Conservation (phyloP, 2,888 invertebrate genomes). For the Machimus rusticus region DNA sequence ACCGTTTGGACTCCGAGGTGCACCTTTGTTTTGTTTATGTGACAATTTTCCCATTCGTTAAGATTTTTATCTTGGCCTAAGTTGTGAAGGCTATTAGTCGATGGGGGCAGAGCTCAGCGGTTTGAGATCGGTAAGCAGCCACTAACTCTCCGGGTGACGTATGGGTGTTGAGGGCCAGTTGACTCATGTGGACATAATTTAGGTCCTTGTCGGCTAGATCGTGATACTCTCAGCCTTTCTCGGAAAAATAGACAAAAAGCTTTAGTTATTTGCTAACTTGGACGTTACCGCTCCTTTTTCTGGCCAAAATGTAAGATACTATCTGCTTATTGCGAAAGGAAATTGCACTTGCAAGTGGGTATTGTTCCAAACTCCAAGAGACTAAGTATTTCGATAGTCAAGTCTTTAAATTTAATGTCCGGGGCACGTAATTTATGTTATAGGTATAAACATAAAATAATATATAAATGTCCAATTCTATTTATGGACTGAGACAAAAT, state of each 20-base stretch:
- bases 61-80: conserved; percentile 11
- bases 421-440: not conserved
- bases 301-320: not conserved
- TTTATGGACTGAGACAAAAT: not conserved
- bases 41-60: conserved; percentile 24
- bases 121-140: not conserved
- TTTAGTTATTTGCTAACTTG: not conserved
- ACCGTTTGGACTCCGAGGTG: not conserved
- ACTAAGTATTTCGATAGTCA: not conserved
- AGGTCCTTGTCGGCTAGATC: not conserved
- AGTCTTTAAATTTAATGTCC: not conserved
- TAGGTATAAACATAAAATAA: not conserved
- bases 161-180: not conserved
- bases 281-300: not conserved
- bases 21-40: not conserved
- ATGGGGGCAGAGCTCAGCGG: not conserved
- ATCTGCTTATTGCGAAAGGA: not conserved
- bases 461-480: not conserved
- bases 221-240: not conserved
- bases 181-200: not conserved
- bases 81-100: not conserved
- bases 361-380: not conserved
- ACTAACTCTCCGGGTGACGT: not conserved
- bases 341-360: not conserved
- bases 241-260: not conserved